phyloP scores from a whole-genome alignment of 2,888 invertebrate genomes.

The Chymomyza fuscimana region DNA sequence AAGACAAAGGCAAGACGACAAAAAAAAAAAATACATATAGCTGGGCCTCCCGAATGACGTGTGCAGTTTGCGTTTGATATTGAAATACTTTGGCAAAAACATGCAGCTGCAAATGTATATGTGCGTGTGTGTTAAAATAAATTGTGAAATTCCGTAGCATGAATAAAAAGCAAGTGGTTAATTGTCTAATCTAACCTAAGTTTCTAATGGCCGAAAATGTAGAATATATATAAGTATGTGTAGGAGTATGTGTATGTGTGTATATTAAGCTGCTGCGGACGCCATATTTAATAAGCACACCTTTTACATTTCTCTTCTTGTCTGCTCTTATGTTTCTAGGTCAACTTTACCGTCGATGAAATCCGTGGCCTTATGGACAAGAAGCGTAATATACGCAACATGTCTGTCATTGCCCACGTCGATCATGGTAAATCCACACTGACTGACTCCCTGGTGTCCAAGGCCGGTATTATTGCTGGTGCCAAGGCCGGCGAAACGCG shows the following conservation, averaged over 20 bases:
- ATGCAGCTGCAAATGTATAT: slow-evolving; percentile 16
- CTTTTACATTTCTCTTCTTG: slow-evolving; percentile 1
- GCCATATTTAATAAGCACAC: slow-evolving; percentile 63
- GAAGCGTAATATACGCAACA: slow-evolving; percentile 99
- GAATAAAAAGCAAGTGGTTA: slow-evolving; percentile 39
- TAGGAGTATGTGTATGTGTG: slow-evolving; percentile 24
- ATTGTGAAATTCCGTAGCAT: slow-evolving; percentile 30
- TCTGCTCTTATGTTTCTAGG: slow-evolving; percentile 82
- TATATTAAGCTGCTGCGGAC: slow-evolving; percentile 30
- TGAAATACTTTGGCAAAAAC: slow-evolving; percentile 22
- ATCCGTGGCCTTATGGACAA: slow-evolving; percentile 99
- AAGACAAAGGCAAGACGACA: slow-evolving; percentile 56
- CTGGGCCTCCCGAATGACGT: slow-evolving; percentile 62
- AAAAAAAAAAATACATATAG: slow-evolving; percentile 43
- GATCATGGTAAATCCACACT: slow-evolving; percentile 99
- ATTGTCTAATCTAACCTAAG: slow-evolving; percentile 56
- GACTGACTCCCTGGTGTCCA: slow-evolving; percentile 98
- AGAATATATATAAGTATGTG: slow-evolving; percentile 19
- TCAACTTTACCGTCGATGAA: slow-evolving; percentile 99
- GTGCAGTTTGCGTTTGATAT: slow-evolving; percentile 63
- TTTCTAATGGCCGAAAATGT: slow-evolving; percentile 30
- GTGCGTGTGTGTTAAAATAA: slow-evolving; percentile 15
- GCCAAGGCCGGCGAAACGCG: slow-evolving; percentile 99
- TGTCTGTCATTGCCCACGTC: slow-evolving; percentile 99
- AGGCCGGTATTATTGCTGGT: slow-evolving; percentile 99